Evolutionary conservation across 2,113 vertebrate genomes (phyloP).

Genomic region (Megaceryle torquata): DNA sequence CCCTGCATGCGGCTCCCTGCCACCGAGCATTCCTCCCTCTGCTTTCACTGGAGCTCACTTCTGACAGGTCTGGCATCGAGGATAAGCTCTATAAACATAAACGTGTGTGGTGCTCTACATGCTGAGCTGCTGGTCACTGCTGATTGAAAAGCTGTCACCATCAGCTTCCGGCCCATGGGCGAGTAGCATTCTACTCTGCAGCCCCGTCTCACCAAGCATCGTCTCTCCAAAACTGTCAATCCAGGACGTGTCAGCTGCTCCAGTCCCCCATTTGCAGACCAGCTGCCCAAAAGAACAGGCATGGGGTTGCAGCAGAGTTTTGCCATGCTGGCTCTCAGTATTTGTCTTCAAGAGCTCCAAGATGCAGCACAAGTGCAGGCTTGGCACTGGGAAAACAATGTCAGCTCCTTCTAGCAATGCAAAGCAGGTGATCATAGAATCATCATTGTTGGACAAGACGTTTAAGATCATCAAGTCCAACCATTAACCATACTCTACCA

Average conservation of each 20-base stretch:
- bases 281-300: not conserved
- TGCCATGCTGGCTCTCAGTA: not conserved
- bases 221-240: not conserved
- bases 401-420: not conserved
- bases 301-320: fast-evolving
- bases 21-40: not conserved
- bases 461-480: too few species aligned
- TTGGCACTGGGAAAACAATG: fast-evolving
- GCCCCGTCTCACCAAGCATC: not conserved
- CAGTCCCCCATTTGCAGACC: not conserved
- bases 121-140: not conserved
- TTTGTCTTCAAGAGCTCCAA: not conserved
- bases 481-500: too few species aligned
- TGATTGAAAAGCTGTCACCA: not conserved
- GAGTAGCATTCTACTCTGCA: not conserved
- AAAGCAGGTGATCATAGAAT: not conserved
- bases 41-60: fast-evolving
- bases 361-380: not conserved
- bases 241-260: not conserved
- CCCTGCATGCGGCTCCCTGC: fast-evolving
- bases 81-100: not conserved
- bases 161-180: not conserved
- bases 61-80: not conserved
- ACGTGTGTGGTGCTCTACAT: fast-evolving
- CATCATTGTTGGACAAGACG: too few species aligned